A percentile compares a stretch with the other conserved stretches of the same genome.
Conservation (phyloP, 2,113 vertebrate genomes). For the Ciconia stormi region DNA sequence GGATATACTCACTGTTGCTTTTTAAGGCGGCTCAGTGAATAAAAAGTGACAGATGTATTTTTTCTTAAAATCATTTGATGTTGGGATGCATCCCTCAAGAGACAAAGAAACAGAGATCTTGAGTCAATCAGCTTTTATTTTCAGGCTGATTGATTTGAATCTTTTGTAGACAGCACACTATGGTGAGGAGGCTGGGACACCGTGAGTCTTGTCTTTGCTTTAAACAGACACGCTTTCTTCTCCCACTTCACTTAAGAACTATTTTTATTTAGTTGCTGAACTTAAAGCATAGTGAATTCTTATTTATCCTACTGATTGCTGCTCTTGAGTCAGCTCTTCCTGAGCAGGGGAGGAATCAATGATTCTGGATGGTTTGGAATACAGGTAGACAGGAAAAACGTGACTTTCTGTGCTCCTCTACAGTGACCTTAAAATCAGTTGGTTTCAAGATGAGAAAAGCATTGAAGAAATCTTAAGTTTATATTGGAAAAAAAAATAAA, state of each 20-base stretch:
- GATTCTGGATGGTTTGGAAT: background rate
- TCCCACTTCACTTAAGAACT: background rate
- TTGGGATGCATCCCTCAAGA: background rate
- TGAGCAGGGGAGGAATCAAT: background rate
- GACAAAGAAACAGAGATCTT: background rate
- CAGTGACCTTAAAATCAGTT: background rate
- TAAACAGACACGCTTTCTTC: background rate
- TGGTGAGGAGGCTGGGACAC: background rate
- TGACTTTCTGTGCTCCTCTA: background rate
- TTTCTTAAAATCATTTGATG: background rate
- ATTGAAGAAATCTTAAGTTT: background rate
- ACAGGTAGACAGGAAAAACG: background rate
- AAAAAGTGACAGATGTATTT: background rate
- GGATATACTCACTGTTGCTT: background rate
- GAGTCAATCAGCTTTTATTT: background rate
- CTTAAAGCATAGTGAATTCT: background rate
- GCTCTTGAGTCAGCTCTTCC: background rate
- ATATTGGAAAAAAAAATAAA: background rate
- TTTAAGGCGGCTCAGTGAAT: background rate
- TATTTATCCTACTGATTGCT: background rate
- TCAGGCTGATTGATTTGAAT: background rate
- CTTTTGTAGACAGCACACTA: background rate
- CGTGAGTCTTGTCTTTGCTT: background rate
- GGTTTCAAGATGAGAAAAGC: background rate
- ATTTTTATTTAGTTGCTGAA: background rate